These are phyloP conservation scores for Manacus vitellinus DNA, from an alignment of 2,113 vertebrate genomes.

Conservation along the genomic window DNA sequence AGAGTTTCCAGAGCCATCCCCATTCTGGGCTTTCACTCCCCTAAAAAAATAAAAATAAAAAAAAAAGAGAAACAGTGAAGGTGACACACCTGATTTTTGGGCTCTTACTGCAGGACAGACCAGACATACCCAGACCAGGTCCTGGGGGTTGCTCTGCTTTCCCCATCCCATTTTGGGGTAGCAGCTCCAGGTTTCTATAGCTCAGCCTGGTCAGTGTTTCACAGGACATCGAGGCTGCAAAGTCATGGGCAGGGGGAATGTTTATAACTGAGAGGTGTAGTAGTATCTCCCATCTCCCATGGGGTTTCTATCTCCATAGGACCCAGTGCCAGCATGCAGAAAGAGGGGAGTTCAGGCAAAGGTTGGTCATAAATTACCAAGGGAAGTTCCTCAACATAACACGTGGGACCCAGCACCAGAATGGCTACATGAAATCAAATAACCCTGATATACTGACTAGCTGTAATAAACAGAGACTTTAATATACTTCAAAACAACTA, in stretches of 20 bases:
- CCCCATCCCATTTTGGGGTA: neutral
- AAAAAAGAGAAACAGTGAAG: neutral
- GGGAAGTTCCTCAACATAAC: neutral
- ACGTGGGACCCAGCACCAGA: neutral
- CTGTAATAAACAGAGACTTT: neutral
- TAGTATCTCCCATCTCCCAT: neutral
- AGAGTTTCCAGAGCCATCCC: neutral
- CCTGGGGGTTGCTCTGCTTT: neutral
- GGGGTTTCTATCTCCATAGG: neutral
- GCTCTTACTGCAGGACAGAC: neutral
- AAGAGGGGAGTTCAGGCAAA: neutral
- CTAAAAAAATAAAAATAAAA: neutral
- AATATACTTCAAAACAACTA: neutral
- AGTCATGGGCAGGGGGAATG: neutral
- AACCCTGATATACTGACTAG: neutral
- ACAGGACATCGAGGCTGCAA: neutral
- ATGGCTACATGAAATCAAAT: neutral
- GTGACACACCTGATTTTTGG: neutral
- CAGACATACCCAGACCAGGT: neutral
- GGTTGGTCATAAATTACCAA: neutral
- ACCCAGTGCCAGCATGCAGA: neutral
- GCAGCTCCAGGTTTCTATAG: rapidly evolving
- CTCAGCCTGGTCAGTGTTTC: neutral
- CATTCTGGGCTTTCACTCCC: neutral
- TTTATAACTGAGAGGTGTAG: neutral